Conservation (phyloP, 2,113 vertebrate species). For the Todiramphus chloris region DNA sequence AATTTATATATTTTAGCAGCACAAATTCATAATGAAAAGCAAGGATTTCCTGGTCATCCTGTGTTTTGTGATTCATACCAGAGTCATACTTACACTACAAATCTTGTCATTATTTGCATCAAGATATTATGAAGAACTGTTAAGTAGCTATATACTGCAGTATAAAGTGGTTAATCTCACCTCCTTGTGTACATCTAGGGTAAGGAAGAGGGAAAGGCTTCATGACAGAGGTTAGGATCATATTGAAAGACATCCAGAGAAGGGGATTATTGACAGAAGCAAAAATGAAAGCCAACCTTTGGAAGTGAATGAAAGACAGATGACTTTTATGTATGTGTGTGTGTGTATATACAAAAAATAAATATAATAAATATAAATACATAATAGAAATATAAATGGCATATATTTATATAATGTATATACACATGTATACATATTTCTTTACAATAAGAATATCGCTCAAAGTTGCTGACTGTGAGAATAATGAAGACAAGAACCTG, state of each 20-base stretch:
- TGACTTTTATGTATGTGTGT: no score
- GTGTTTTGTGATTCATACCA: background rate
- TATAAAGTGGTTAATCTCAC: background rate
- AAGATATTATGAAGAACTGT: background rate
- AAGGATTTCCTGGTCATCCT: background rate
- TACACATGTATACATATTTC: background rate
- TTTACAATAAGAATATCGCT: background rate
- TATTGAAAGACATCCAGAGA: background rate
- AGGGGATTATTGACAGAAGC: background rate
- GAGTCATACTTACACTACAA: background rate
- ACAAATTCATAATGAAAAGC: background rate
- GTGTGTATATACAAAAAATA: no score
- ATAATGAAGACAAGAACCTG: background rate
- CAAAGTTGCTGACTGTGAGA: background rate
- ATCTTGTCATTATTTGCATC: background rate
- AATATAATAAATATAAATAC: background rate
- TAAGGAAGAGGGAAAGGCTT: background rate
- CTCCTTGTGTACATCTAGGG: accelerated
- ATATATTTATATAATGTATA: background rate
- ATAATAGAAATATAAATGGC: background rate
- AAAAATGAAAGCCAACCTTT: background rate
- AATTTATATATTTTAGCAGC: background rate
- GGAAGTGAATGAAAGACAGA: background rate
- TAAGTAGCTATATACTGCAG: background rate
- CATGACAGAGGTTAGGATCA: background rate